Evolutionary conservation across 2,113 vertebrate species (phyloP).

Genomic region (Tricholaema leucomelas): DNA sequence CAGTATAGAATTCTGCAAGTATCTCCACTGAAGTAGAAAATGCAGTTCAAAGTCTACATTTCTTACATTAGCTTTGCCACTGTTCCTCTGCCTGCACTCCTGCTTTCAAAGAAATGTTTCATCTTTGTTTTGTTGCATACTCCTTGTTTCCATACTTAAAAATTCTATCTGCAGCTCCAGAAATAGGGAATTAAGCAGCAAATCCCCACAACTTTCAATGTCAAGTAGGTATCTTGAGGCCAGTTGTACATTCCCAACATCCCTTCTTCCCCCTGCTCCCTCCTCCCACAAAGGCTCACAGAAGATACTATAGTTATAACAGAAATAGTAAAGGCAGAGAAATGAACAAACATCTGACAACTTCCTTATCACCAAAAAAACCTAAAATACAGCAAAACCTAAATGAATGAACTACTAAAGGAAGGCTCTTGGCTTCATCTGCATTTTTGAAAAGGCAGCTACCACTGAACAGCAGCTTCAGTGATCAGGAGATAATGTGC

Average conservation of each 20-base stretch:
- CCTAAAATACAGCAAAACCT: neutral
- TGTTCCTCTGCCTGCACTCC: neutral
- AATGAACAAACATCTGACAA: neutral
- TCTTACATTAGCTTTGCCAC: neutral
- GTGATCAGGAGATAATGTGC: no score
- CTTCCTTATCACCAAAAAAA: neutral
- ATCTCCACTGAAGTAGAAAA: slow-evolving; percentile 30
- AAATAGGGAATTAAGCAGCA: neutral
- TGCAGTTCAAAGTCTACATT: neutral
- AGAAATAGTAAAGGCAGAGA: neutral
- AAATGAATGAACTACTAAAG: neutral
- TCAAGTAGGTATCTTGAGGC: neutral
- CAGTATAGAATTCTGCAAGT: neutral
- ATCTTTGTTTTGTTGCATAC: neutral
- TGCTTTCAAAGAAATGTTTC: neutral
- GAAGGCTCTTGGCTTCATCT: neutral
- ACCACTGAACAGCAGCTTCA: neutral
- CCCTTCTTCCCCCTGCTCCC: neutral
- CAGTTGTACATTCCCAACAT: neutral
- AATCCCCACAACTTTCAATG: neutral
- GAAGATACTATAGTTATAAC: neutral
- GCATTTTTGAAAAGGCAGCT: neutral
- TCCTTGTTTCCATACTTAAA: neutral
- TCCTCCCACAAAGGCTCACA: neutral
- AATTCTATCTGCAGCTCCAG: neutral